phyloP scores from a whole-genome alignment of 2,113 vertebrate genomes.

The Heteronetta atricapilla region DNA sequence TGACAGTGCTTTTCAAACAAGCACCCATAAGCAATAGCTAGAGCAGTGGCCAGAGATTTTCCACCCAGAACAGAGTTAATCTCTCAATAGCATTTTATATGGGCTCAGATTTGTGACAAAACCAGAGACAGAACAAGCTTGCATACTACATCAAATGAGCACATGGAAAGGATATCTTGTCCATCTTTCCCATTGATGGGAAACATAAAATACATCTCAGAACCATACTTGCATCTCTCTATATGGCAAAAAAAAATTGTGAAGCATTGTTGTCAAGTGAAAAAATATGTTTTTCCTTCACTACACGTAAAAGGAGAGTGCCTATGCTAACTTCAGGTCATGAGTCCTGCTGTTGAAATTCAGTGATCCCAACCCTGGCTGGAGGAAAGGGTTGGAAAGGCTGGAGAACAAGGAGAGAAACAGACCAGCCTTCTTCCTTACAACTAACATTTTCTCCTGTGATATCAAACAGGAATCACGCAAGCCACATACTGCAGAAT shows the following conservation, averaged over 20 bases:
- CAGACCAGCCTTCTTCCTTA: neutral
- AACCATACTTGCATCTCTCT: neutral
- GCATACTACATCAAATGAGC: rapidly evolving
- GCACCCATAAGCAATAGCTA: neutral
- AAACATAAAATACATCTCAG: neutral
- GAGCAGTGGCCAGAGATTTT: neutral
- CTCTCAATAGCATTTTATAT: neutral
- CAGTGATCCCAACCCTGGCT: neutral
- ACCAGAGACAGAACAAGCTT: neutral
- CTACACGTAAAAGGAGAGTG: neutral
- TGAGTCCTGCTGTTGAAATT: neutral
- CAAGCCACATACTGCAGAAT: neutral
- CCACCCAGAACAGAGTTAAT: neutral
- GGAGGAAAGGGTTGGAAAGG: neutral
- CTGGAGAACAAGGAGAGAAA: neutral
- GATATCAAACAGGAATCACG: neutral
- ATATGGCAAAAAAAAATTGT: neutral
- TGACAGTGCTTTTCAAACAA: neutral
- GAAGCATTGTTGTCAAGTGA: neutral
- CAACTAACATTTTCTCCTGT: neutral
- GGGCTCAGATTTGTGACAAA: neutral
- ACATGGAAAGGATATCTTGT: neutral
- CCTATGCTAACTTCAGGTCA: neutral
- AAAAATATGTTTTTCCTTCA: neutral
- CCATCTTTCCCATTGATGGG: neutral